phyloP scores from a whole-genome alignment of 2,888 invertebrate genomes.

The Eristalinus sepulchralis region DNA sequence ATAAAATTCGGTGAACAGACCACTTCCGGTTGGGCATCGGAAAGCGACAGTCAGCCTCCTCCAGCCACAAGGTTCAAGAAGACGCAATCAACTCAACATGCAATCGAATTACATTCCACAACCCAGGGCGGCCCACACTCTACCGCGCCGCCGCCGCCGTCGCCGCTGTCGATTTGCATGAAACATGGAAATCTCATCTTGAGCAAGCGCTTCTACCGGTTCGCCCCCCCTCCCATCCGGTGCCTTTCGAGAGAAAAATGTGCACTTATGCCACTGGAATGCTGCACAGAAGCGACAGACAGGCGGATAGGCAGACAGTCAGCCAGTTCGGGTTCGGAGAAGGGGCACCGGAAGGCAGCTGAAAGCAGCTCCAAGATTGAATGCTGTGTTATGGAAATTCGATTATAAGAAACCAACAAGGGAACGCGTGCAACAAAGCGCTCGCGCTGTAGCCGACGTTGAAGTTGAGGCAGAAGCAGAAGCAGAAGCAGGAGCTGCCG shows the following conservation, averaged over 20 bases:
- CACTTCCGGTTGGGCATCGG: background rate
- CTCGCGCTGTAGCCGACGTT: background rate
- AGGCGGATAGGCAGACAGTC: no score
- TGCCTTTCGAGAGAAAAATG: background rate
- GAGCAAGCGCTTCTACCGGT: background rate
- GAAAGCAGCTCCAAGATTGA: constrained; percentile 40
- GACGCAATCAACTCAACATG: constrained; percentile 16
- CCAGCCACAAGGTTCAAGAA: background rate
- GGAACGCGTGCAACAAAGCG: constrained; percentile 13
- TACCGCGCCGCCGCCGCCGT: no score
- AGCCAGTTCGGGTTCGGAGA: no score
- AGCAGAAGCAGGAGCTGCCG: background rate
- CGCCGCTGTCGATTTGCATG: constrained; percentile 42
- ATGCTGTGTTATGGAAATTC: constrained; percentile 65
- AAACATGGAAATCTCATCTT: constrained; percentile 52
- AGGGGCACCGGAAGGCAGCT: constrained; percentile 8
- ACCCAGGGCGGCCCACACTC: constrained; percentile 17
- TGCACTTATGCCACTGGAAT: constrained; percentile 47
- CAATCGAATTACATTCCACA: constrained; percentile 23
- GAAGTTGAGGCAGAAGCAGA: constrained; percentile 17
- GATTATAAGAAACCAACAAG: constrained; percentile 38
- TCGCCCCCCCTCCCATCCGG: background rate
- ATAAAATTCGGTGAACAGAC: background rate
- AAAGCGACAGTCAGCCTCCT: background rate
- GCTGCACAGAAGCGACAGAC: background rate